Evolutionary conservation across 2,797 vertebrate genomes (phyloP).

Genomic region (Acanthopagrus latus): DNA sequence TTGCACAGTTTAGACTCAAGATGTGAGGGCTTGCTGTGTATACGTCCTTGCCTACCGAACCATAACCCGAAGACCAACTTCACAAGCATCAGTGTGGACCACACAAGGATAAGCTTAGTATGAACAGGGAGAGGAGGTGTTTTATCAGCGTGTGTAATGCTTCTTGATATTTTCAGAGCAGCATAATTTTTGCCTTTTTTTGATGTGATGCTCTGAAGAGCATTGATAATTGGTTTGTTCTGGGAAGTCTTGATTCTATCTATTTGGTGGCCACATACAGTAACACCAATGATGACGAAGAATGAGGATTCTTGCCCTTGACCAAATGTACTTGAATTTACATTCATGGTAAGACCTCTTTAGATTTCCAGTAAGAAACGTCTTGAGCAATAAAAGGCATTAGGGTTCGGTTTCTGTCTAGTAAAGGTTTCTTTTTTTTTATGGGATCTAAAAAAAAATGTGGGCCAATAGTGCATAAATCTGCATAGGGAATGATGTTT

Average conservation of each 20-base stretch:
- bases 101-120: background rate
- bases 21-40: background rate
- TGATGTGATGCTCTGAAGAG: background rate
- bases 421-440: slow-evolving; percentile 11
- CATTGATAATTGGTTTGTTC: background rate
- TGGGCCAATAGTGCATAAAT: slow-evolving; percentile 43
- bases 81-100: background rate
- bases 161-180: background rate
- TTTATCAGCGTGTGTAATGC: background rate
- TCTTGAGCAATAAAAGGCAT: slow-evolving; percentile 7
- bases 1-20: background rate
- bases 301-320: too few relatives aligned
- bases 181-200: too few relatives aligned
- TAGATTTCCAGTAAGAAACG: background rate
- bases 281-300: too few relatives aligned
- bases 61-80: too few relatives aligned
- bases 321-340: background rate
- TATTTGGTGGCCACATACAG: background rate
- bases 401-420: background rate
- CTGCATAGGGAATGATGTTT: slow-evolving; percentile 42
- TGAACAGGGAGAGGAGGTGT: background rate
- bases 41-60: background rate
- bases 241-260: background rate
- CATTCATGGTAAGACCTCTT: background rate
- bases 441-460: slow-evolving; percentile 3